phyloP scores from a whole-genome alignment of 2,888 invertebrate species.

The Caenorhabditis sp. region DNA sequence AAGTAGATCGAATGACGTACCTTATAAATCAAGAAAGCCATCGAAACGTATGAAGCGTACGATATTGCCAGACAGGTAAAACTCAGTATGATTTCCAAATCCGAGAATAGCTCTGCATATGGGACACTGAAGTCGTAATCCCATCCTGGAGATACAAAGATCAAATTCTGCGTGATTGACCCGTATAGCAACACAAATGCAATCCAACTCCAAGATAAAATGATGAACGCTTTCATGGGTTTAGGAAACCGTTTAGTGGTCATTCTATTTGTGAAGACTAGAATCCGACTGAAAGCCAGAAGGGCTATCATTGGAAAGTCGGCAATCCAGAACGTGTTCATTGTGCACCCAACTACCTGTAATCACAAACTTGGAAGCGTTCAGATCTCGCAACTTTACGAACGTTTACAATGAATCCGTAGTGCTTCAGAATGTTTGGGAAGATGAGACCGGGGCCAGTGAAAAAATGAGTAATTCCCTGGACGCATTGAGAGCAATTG shows the following conservation, averaged over 20 bases:
- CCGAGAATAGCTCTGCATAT: slow-evolving; percentile 10
- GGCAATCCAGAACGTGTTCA: slow-evolving; percentile 25
- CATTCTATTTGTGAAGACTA: slow-evolving; percentile 21
- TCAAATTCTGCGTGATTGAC: slow-evolving; percentile 10
- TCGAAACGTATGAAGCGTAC: slow-evolving; percentile 8
- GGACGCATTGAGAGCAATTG: slow-evolving; percentile 26
- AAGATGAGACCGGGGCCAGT: slow-evolving; percentile 34
- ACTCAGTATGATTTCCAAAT: slow-evolving; percentile 11
- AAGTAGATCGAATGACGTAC: background rate
- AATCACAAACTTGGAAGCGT: background rate
- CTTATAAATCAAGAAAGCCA: slow-evolving; percentile 14
- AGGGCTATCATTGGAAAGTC: slow-evolving; percentile 38
- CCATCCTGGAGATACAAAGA: slow-evolving; percentile 29
- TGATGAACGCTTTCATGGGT: background rate
- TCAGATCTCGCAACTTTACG: background rate
- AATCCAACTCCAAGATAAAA: slow-evolving; percentile 17
- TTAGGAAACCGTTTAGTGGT: background rate
- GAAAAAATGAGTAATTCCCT: slow-evolving; percentile 32
- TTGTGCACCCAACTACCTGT: slow-evolving; percentile 24
- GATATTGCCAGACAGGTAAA: slow-evolving; percentile 15
- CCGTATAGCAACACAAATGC: slow-evolving; percentile 20
- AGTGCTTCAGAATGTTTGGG: slow-evolving; percentile 8
- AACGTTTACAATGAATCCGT: slow-evolving; percentile 1
- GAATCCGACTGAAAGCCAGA: slow-evolving; percentile 28
- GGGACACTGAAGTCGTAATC: slow-evolving; percentile 25